These are phyloP conservation scores for Pseudochromis fuscus DNA, from an alignment of 2,797 vertebrate genomes.

Conservation along the genomic window DNA sequence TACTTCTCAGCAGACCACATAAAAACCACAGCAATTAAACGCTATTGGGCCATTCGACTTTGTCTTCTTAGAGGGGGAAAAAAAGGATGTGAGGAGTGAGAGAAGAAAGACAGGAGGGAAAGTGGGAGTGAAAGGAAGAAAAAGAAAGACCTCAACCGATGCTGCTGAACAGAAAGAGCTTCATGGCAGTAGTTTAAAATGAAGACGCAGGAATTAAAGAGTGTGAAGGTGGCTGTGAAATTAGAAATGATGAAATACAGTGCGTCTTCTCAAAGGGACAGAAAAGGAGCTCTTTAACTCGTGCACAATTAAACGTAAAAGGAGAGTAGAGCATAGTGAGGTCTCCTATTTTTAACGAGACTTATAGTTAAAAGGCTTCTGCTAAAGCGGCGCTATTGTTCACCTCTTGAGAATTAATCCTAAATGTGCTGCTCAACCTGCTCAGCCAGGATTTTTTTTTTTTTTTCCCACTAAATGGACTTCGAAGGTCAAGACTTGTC, in stretches of 20 bases:
- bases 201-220: slow-evolving; percentile 55
- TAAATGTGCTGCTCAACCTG: slow-evolving; percentile 35
- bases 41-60: slow-evolving; percentile 76
- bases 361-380: slow-evolving; percentile 43
- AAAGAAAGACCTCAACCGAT: slow-evolving; percentile 42
- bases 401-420: not conserved
- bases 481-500: slow-evolving; percentile 1
- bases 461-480: no score
- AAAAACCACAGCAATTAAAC: slow-evolving; percentile 83
- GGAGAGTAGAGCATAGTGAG: slow-evolving; percentile 25
- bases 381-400: not conserved
- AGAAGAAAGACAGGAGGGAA: slow-evolving; percentile 44
- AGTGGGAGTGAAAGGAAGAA: slow-evolving; percentile 34
- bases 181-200: slow-evolving; percentile 52
- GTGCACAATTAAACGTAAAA: slow-evolving; percentile 41
- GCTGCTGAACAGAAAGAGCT: slow-evolving; percentile 51
- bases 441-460: slow-evolving; percentile 25
- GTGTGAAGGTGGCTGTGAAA: slow-evolving; percentile 59
- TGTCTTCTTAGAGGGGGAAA: slow-evolving; percentile 66
- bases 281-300: slow-evolving; percentile 44
- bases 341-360: slow-evolving; percentile 48
- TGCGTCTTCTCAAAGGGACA: slow-evolving; percentile 41
- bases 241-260: slow-evolving; percentile 55
- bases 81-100: slow-evolving; percentile 31
- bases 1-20: slow-evolving; percentile 80